Conservation (phyloP, 2,113 vertebrate species). For the Parus major region DNA sequence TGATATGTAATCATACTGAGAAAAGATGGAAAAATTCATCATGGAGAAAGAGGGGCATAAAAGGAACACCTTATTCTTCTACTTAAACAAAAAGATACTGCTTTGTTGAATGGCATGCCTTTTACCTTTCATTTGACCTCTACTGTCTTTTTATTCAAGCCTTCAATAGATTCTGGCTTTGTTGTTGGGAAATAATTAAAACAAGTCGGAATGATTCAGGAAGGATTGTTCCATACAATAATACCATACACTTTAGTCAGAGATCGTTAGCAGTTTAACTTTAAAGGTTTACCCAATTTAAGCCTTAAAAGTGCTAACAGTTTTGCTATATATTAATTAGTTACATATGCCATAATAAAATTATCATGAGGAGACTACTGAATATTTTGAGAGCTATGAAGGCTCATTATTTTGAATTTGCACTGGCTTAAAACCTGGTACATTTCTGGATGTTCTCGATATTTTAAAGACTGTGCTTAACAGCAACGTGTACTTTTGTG, state of each 20-base stretch:
- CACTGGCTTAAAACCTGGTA: neutral
- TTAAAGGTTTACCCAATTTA: neutral
- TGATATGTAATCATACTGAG: neutral
- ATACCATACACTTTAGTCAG: neutral
- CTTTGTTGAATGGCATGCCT: neutral
- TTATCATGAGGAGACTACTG: neutral
- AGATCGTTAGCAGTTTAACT: neutral
- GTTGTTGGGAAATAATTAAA: neutral
- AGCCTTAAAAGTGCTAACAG: neutral
- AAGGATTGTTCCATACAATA: neutral
- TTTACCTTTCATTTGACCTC: neutral
- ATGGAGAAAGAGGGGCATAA: neutral
- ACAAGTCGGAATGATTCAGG: neutral
- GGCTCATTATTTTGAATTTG: neutral
- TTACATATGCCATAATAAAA: neutral
- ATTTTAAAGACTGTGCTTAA: neutral
- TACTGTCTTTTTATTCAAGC: neutral
- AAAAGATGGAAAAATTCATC: neutral
- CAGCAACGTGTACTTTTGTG: neutral
- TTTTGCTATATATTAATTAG: neutral
- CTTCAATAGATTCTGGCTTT: neutral
- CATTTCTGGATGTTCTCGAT: neutral
- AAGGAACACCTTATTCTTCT: neutral
- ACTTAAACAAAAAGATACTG: neutral
- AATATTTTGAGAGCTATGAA: neutral